phyloP scores from a whole-genome alignment of 2,888 invertebrate species.

The Ceriagrion tenellum region DNA sequence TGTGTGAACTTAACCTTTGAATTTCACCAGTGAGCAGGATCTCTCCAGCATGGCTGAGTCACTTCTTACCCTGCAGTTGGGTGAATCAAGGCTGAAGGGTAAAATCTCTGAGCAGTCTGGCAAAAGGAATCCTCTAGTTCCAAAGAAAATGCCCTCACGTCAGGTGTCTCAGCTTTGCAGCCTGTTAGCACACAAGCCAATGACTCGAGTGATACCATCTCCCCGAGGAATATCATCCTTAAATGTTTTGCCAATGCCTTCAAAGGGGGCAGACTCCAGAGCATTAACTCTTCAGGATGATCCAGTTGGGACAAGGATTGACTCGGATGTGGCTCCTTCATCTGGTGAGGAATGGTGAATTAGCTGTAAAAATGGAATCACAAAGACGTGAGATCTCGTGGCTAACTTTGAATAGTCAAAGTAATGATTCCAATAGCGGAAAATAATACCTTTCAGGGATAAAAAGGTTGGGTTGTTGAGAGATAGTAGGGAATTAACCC shows the following conservation, averaged over 20 bases:
- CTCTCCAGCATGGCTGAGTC: conserved; percentile 53
- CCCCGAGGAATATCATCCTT: conserved; percentile 31
- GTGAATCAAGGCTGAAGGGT: not conserved
- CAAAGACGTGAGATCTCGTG: too few species aligned
- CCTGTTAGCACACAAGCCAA: conserved; percentile 41
- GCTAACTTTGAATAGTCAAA: too few species aligned
- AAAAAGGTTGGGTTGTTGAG: too few species aligned
- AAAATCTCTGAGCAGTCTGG: not conserved
- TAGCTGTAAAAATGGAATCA: not conserved
- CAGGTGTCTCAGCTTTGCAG: conserved; percentile 33
- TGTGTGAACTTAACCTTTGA: not conserved
- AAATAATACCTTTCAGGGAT: too few species aligned
- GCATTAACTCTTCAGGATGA: not conserved
- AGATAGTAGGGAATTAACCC: too few species aligned
- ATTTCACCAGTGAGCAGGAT: conserved; percentile 37
- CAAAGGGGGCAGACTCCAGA: not conserved
- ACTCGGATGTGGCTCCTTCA: not conserved
- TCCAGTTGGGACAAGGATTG: not conserved
- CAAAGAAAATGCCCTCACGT: conserved; percentile 20
- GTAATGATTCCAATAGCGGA: too few species aligned
- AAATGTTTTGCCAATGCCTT: not conserved
- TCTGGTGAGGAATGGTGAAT: not conserved
- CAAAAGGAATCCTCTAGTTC: conserved; percentile 27
- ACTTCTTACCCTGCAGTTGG: conserved; percentile 25
- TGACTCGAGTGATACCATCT: conserved; percentile 33